These are phyloP conservation scores for Papilio demoleus DNA, from an alignment of 2,888 invertebrate species.

Conservation along the genomic window DNA sequence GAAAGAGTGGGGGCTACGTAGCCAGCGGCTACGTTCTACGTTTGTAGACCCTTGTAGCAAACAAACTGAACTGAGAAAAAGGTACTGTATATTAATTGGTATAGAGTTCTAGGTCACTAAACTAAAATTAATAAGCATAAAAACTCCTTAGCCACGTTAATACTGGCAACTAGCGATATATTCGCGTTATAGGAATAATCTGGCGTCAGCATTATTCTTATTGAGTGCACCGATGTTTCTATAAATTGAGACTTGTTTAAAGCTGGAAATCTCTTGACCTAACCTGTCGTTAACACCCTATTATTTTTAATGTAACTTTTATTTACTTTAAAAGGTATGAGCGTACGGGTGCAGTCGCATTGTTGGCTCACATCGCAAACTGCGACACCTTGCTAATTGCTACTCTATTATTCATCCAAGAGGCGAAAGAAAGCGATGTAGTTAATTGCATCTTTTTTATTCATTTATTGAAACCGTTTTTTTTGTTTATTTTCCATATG, in stretches of 20 bases:
- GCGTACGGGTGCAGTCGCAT: slow-evolving; percentile 14
- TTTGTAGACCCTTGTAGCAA: slow-evolving; percentile 1
- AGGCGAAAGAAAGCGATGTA: slow-evolving; percentile 35
- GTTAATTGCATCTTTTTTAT: slow-evolving; percentile 40
- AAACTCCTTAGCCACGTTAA: neutral
- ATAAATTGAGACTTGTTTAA: neutral
- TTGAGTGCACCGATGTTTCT: no score
- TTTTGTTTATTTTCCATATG: slow-evolving; percentile 7
- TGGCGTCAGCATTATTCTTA: no score
- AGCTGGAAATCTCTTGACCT: neutral
- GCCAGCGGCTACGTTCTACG: slow-evolving; percentile 7
- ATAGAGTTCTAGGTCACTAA: neutral
- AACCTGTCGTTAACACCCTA: neutral
- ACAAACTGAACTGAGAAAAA: neutral
- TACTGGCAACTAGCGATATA: no score
- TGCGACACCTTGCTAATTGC: slow-evolving; percentile 36
- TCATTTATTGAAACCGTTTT: slow-evolving; percentile 24
- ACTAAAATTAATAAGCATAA: neutral
- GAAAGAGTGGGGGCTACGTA: neutral
- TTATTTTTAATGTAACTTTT: slow-evolving; percentile 2
- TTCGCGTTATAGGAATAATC: no score
- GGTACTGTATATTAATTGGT: neutral
- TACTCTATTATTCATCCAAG: slow-evolving; percentile 36
- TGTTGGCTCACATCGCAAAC: slow-evolving; percentile 7
- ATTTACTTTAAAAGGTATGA: neutral